Percentiles rank a stretch among this genome's conserved stretches.
Conservation (phyloP, 2,797 vertebrate species). For the Acropternis orthonyx region DNA sequence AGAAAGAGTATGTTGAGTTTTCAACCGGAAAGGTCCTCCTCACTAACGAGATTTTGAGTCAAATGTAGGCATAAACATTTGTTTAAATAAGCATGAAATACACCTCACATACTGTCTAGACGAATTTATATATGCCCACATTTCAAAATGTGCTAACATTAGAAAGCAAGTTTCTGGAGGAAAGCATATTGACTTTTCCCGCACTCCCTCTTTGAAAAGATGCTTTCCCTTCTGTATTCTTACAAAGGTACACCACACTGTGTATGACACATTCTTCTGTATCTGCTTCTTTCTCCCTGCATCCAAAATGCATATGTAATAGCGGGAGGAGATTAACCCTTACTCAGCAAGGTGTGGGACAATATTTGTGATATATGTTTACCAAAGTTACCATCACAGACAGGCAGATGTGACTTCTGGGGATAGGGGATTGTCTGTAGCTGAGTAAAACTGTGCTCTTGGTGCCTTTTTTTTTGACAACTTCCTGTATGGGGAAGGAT, state of each 20-base stretch:
- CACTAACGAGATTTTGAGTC: neutral
- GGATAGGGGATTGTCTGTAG: neutral
- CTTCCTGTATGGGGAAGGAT: neutral
- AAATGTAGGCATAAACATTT: neutral
- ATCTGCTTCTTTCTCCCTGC: neutral
- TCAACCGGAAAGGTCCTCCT: neutral
- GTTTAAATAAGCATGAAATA: neutral
- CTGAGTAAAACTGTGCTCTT: neutral
- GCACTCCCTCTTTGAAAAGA: neutral
- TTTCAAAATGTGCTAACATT: neutral
- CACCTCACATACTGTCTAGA: neutral
- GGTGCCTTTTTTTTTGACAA: neutral
- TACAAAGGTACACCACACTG: accelerated
- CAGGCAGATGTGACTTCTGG: neutral
- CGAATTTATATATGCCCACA: neutral
- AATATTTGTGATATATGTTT: neutral
- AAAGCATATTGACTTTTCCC: neutral
- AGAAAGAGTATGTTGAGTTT: neutral
- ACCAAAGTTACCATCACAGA: neutral
- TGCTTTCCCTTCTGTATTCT: neutral
- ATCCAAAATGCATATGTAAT: neutral
- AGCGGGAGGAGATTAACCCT: neutral
- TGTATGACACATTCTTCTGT: neutral
- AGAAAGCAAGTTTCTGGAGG: neutral
- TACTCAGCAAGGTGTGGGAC: neutral